Percentiles rank a stretch among this genome's conserved stretches.
phyloP scores from a whole-genome alignment of 2,888 invertebrate genomes.

The Hypomecis punctinalis region DNA sequence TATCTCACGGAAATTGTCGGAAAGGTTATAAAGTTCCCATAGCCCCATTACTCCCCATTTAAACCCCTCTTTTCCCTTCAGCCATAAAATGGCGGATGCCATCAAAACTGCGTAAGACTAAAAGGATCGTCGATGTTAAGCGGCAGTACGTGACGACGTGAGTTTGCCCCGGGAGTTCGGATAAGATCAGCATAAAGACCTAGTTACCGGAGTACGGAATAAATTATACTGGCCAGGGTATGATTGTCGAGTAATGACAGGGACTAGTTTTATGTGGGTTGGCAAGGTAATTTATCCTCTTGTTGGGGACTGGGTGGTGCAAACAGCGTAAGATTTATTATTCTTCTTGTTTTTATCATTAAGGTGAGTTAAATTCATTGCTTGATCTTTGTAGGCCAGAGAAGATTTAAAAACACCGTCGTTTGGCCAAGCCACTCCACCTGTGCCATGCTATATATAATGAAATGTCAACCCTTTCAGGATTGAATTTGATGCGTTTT shows the following conservation, averaged over 20 bases:
- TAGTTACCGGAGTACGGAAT: constrained; percentile 8
- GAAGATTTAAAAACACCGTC: too few relatives aligned
- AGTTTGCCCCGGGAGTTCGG: constrained; percentile 13
- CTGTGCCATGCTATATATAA: too few relatives aligned
- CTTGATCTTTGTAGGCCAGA: too few relatives aligned
- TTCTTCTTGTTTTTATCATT: too few relatives aligned
- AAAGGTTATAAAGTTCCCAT: constrained; percentile 21
- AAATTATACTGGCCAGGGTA: not conserved
- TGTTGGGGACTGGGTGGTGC: not conserved
- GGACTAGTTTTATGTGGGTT: constrained; percentile 14
- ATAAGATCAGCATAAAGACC: constrained; percentile 31
- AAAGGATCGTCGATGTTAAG: constrained; percentile 28
- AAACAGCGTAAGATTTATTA: too few relatives aligned
- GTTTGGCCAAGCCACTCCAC: too few relatives aligned
- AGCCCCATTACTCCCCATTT: constrained; percentile 18
- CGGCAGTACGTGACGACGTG: constrained; percentile 23
- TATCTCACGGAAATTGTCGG: constrained; percentile 18
- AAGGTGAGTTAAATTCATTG: too few relatives aligned
- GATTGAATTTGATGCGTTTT: too few relatives aligned
- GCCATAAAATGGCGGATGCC: constrained; percentile 26
- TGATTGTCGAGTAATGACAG: not conserved
- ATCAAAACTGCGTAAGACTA: constrained; percentile 22
- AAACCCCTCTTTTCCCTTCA: constrained; percentile 10
- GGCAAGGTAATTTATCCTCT: not conserved
- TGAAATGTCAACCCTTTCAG: too few relatives aligned